Evolutionary conservation across 1,140 invertebrate genomes (phyloP), one percentile per base, ranked within the genome.

Genomic region (Colletes latitarsis): DNA sequence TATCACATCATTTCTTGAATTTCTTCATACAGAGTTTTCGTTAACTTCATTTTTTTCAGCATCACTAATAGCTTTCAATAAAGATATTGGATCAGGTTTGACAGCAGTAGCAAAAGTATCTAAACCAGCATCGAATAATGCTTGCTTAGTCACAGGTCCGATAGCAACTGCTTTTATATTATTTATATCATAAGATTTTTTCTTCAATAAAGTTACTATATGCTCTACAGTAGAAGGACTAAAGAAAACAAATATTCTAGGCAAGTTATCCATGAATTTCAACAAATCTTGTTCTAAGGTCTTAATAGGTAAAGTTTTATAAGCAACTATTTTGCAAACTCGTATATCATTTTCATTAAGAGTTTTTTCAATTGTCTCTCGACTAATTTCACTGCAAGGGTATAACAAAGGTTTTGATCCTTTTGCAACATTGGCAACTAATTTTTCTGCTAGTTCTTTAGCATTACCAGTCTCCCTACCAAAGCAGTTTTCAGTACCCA

Each of bases 341-440:
- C 68, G 8, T 39, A 93, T 87, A 6, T 70, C n/a, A 46, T 85
- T 84, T 10, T 88, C 70, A 12, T 8, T 77, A n/a, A 93, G 83
- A 52, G 85, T 80, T 77, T 85, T 78, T n/a, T 88, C 78, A 9
- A 93, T 87, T 30, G 91, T 93, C n/a, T 93, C 90, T 19, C 90
- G 76, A 8, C 91, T 89, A 69, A 93, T 93, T 72, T 90, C 89
- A 78, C 92, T 93, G 60, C 92, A 93, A 30, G 93, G 93, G 53
- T 93, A 91, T 17, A 93, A 77, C 41, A 93, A 63, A 3, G 91
- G 89, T 63, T 88, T 89, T 9, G 72, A 60, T 49, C 64, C 69
- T 46, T 75, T 71, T 21, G 77, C 9, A 9, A 67, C 15, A 73
- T 87, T 62, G 6, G 69, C 46, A 79, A 90, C 64, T 74, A 93